Evolutionary conservation across 2,797 vertebrate species (phyloP), one percentile per base, ranked within the genome.

Genomic region (Crax fasciolata): DNA sequence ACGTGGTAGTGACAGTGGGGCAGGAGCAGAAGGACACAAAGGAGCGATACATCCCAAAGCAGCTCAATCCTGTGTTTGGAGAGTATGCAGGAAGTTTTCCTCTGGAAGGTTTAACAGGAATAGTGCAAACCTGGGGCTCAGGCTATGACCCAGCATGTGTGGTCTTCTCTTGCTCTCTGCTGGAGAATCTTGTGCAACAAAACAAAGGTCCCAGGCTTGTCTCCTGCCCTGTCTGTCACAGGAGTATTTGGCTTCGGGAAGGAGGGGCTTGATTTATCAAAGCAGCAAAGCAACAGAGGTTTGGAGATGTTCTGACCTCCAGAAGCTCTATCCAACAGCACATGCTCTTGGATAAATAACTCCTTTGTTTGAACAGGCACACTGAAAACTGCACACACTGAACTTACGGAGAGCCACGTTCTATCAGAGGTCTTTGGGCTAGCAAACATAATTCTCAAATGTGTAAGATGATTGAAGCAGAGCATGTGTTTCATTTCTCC

Each of bases 1-100:
- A 99, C 4, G 97, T 99, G 86, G 96, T 99, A 79, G 97, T 99
- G 74, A 98, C 97, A 51, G 89, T 98, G 21, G 98, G 99, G 49
- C 80, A 97, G 67, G 98, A 99, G 94, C 91, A 76, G 62, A 97
- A 96, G 89, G 98, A 99, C 97, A 98, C 98, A 59, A 99, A 98
- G 94, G 99, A 99, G 1, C 97, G 98, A 89, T 99, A 99, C 92
- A 99, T 99, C 96, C 98, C 99, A 73, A 99, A 99, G 96, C 99
- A 99, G 90, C 98, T 99, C 74, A 99, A 99, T 96, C 99, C 99
- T 4, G 97, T 98, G 51, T 99, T 99, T 84, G 99, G 99, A 98
- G 99, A 99, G 99, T 99, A 96, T 94, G 98, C 58, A 67, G 97
- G 67, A 90, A 30, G 7, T 13, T 87, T 85, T 93, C 7, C 6